Conservation (phyloP, 2,797 vertebrate genomes). For the Rhynchonycteris naso region DNA sequence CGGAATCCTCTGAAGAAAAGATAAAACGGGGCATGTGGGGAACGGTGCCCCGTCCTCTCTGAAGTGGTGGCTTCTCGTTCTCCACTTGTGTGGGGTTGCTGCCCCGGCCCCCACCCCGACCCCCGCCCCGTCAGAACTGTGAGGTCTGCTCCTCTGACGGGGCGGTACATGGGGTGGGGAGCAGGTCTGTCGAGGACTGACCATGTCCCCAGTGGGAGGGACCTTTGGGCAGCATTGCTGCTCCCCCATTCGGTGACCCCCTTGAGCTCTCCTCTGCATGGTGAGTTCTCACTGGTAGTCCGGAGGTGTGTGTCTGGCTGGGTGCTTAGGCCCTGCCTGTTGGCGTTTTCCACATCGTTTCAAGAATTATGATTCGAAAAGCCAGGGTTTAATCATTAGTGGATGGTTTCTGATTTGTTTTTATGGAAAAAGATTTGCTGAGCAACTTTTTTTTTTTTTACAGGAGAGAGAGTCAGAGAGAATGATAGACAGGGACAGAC, state of each 20-base stretch:
- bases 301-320: background rate
- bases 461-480: too few relatives aligned
- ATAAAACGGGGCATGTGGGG: background rate
- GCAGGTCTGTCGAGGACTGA: too few relatives aligned
- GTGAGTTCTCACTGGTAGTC: background rate
- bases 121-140: background rate
- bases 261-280: background rate
- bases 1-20: slow-evolving; percentile 71
- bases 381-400: background rate
- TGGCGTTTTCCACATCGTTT: background rate
- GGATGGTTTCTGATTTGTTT: background rate
- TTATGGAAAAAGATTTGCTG: background rate
- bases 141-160: accelerated
- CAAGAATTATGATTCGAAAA: background rate
- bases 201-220: accelerated
- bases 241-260: accelerated
- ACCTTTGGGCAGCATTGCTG: background rate
- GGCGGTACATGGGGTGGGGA: background rate
- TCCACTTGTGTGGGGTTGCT: background rate
- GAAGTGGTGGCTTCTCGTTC: accelerated
- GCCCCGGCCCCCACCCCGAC: accelerated
- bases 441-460: background rate
- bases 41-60: background rate
- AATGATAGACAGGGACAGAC: too few relatives aligned
- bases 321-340: background rate